Conservation (phyloP, 2,797 vertebrate genomes). For the Gobionotothen gibberifrons region DNA sequence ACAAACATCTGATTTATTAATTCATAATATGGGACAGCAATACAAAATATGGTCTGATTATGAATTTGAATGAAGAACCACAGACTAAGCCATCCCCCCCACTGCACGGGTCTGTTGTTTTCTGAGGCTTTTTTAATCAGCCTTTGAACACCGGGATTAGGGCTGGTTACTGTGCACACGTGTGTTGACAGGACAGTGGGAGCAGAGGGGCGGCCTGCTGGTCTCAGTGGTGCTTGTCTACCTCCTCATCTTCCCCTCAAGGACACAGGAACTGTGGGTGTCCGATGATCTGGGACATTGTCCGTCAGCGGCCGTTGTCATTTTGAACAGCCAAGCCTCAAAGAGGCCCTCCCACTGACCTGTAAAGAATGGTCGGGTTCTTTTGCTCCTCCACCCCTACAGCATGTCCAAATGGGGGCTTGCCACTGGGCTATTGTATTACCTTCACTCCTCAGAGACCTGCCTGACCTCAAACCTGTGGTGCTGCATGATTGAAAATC, state of each 20-base stretch:
- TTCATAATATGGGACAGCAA: conserved; percentile 6
- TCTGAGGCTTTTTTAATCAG: conserved; percentile 31
- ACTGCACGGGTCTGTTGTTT: conserved; percentile 12
- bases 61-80: conserved; percentile 26
- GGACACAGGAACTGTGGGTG: conserved; percentile 74
- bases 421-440: conserved; percentile 83
- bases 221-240: conserved; percentile 72
- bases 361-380: conserved; percentile 73
- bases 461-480: conserved; percentile 76
- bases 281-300: conserved; percentile 64
- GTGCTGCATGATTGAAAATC: conserved; percentile 82
- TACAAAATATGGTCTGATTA: conserved; percentile 11
- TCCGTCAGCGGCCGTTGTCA: conserved; percentile 71
- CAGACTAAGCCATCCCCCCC: conserved; percentile 10
- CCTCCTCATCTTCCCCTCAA: conserved; percentile 71
- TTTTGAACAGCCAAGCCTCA: conserved; percentile 66
- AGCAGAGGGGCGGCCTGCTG: conserved; percentile 63
- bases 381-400: conserved; percentile 76
- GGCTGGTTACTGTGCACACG: conserved; percentile 43
- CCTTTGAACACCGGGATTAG: conserved; percentile 59
- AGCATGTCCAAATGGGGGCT: conserved; percentile 76
- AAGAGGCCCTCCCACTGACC: conserved; percentile 73
- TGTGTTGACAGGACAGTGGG: conserved; percentile 68
- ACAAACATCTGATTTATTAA: conserved; percentile 6
- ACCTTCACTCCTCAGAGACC: conserved; percentile 68